These are phyloP conservation scores for Oithona nana DNA, from an alignment of 2,888 invertebrate genomes.

Conservation along the genomic window DNA sequence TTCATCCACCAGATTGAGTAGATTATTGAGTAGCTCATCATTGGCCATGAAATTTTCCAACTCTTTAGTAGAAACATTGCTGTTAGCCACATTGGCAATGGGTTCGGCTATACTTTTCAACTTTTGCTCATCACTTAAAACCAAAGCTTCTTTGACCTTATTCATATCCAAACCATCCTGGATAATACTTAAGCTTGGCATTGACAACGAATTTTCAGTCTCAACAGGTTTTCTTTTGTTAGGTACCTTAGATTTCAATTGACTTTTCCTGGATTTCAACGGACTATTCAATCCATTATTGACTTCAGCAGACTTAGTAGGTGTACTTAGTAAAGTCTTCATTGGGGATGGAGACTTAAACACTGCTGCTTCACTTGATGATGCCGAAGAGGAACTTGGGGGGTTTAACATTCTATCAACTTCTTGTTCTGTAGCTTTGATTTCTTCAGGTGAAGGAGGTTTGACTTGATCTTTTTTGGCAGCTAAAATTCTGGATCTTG, in stretches of 20 bases:
- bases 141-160: not conserved
- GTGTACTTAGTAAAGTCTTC: not conserved
- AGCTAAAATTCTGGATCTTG: too few relatives aligned
- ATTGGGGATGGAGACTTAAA: not conserved
- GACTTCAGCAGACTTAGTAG: not conserved
- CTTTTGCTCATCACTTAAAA: not conserved
- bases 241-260: not conserved
- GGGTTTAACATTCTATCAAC: too few relatives aligned
- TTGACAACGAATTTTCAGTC: too few relatives aligned
- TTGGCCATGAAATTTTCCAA: not conserved
- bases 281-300: not conserved
- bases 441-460: too few relatives aligned
- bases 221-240: not conserved
- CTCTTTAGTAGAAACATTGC: not conserved
- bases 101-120: not conserved
- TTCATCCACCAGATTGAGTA: not conserved
- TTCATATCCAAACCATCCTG: too few relatives aligned
- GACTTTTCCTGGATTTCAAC: not conserved
- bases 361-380: too few relatives aligned
- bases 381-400: too few relatives aligned
- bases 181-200: not conserved
- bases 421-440: too few relatives aligned
- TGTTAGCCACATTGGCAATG: not conserved
- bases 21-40: not conserved
- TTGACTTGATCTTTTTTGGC: too few relatives aligned